Evolutionary conservation across 2,888 invertebrate species (phyloP), one percentile per base, ranked within the genome.

Genomic region (Netelia inedita): DNA sequence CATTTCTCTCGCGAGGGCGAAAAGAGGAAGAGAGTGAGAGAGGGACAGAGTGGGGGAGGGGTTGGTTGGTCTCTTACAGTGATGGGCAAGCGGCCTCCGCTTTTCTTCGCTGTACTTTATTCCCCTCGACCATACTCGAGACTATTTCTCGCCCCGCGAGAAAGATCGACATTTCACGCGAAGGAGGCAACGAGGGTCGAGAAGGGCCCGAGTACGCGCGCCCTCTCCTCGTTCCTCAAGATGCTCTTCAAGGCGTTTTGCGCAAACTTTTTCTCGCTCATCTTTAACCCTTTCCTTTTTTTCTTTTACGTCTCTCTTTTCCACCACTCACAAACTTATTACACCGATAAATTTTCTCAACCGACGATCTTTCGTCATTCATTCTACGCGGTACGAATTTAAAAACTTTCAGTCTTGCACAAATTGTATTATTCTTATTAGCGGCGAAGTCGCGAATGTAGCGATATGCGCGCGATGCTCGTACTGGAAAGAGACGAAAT

Each of bases 91-190:
- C 16, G 16, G 23, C 68, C 66, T 63, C 69, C 69, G 75, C 65
- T 57, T 57, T 46, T 71, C 79, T 66, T 41, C 63, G 14, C 11
- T 53, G 35, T 79, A 55, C 55, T 85, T 82, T 83, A 71, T 65
- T 61, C 61, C 85, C 65, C 63, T 81, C 76, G 69, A 79, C 78
- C 75, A 72, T 82, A 65, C 72, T 16, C 21, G 28, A 69, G 76
- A 83, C 74, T 83, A 71, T 73, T 73, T 19, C 35, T 80, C 73
- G 79, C 65, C 61, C 63, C 69, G 43, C 57, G 21, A 55, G 69
- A 65, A 82, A 81, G 86, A 87, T 87, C 86, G 81, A 82, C 83
- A 61, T 69, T 14, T 35, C 35, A 50, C 68, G 69, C 66, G 74
- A 75, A 79, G 76, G 73, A 73, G 76, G n/a, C 9, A 35, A 55